phyloP scores from a whole-genome alignment of 2,888 invertebrate species.

The Drosophila pseudotakahashii region DNA sequence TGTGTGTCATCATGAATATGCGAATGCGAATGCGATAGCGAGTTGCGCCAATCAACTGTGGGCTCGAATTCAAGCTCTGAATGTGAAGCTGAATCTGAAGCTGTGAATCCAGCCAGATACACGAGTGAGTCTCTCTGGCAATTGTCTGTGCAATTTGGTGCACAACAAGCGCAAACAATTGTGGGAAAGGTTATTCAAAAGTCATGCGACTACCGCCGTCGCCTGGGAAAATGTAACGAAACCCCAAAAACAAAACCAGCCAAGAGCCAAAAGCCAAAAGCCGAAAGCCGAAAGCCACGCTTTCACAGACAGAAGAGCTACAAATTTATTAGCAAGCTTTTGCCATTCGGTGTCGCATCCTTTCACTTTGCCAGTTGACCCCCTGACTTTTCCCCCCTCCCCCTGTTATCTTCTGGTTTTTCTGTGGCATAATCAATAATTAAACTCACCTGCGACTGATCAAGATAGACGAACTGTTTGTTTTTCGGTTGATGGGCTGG shows the following conservation, averaged over 20 bases:
- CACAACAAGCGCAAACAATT: constrained; percentile 63
- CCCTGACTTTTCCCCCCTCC: constrained; percentile 36
- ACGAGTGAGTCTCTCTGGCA: constrained; percentile 45
- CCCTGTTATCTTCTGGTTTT: too few relatives aligned
- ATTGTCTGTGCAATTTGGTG: constrained; percentile 71
- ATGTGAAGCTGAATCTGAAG: constrained; percentile 2
- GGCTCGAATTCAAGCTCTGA: constrained; percentile 2
- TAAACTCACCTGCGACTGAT: constrained; percentile 63
- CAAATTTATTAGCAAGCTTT: constrained; percentile 43
- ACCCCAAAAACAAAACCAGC: constrained; percentile 20
- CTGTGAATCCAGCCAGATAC: constrained; percentile 24
- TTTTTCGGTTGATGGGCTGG: constrained; percentile 14
- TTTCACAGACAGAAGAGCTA: constrained; percentile 51
- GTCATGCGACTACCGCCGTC: constrained; percentile 53
- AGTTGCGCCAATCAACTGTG: constrained; percentile 45
- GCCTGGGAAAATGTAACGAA: constrained; percentile 59
- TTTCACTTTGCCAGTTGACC: constrained; percentile 55
- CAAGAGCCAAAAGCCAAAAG: constrained; percentile 18
- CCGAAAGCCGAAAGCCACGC: constrained; percentile 42
- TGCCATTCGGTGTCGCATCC: constrained; percentile 29
- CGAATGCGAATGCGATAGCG: constrained; percentile 50
- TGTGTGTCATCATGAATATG: constrained; percentile 70
- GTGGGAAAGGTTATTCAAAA: constrained; percentile 74
- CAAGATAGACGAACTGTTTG: constrained; percentile 55
- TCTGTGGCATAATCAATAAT: constrained; percentile 70